Percentiles rank a stretch among this genome's conserved stretches.
Conservation (phyloP, 1,140 invertebrate genomes). For the Chrysomallon squamiferum region DNA sequence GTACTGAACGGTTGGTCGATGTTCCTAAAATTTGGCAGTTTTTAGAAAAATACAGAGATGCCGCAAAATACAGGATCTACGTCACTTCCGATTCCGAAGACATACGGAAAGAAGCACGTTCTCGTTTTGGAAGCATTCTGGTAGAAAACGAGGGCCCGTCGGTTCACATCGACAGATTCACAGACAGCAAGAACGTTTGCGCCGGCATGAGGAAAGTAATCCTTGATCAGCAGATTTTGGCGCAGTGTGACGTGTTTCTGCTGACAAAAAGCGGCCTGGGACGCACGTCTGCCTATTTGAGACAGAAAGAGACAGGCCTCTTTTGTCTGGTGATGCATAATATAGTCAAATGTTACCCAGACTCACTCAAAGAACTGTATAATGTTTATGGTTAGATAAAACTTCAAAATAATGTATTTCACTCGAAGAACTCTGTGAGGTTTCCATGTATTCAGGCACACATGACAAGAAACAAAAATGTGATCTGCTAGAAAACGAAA, state of each 20-base stretch:
- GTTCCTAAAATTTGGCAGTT: conserved; percentile 17
- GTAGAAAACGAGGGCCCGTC: conserved; percentile 1
- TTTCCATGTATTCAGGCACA: no score
- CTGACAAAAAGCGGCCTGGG: conserved; percentile 11
- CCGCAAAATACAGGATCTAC: conserved; percentile 15
- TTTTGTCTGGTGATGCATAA: conserved; percentile 9
- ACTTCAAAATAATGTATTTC: no score
- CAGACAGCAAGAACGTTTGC: background rate
- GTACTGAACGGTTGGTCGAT: background rate
- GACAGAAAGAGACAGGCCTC: conserved; percentile 7
- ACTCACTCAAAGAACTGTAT: background rate
- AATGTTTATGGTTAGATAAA: background rate
- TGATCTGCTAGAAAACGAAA: no score
- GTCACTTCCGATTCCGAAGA: conserved; percentile 20
- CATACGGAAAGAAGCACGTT: conserved; percentile 1
- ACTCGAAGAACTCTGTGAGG: no score
- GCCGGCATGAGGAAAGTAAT: conserved; percentile 11
- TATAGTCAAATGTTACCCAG: background rate
- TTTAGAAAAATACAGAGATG: background rate
- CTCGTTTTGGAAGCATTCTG: background rate
- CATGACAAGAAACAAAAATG: no score
- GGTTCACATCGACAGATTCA: conserved; percentile 9
- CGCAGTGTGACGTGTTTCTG: conserved; percentile 23
- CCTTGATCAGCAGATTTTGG: conserved; percentile 18
- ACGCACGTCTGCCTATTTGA: conserved; percentile 9